A percentile compares a stretch with the other conserved stretches of the same genome.
phyloP scores from a whole-genome alignment of 2,888 invertebrate species.

The Cryptosula pallasiana region DNA sequence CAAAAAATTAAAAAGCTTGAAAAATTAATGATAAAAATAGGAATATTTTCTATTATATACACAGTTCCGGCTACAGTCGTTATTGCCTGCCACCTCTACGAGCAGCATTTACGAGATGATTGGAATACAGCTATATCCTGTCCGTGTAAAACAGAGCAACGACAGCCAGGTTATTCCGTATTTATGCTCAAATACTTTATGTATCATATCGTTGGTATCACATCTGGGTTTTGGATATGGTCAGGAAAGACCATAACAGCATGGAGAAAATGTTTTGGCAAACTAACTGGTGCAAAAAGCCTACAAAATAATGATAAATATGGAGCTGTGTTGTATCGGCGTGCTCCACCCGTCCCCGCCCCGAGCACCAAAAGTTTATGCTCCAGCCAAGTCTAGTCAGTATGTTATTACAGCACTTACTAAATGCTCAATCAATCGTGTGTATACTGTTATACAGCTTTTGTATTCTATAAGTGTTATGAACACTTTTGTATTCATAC shows the following conservation, averaged over 20 bases:
- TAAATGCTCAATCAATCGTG: background rate
- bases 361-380: constrained; percentile 17
- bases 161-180: constrained; percentile 70
- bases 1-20: constrained; percentile 84
- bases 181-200: constrained; percentile 95
- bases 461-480: background rate
- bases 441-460: too few species aligned
- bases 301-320: background rate
- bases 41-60: constrained; percentile 91
- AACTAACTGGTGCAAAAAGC: background rate
- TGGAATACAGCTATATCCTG: constrained; percentile 82
- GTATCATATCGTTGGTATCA: constrained; percentile 92
- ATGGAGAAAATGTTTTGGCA: constrained; percentile 60
- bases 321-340: background rate
- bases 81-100: constrained; percentile 88
- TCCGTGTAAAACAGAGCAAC: constrained; percentile 62
- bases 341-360: background rate
- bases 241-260: constrained; percentile 90
- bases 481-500: background rate
- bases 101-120: constrained; percentile 78
- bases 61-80: constrained; percentile 89
- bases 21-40: constrained; percentile 93
- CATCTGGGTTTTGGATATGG: constrained; percentile 96
- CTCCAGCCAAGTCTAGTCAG: constrained; percentile 2
- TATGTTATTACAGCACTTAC: background rate